These are phyloP conservation scores for Scolopax rusticola DNA, from an alignment of 2,797 vertebrate species.

Conservation along the genomic window DNA sequence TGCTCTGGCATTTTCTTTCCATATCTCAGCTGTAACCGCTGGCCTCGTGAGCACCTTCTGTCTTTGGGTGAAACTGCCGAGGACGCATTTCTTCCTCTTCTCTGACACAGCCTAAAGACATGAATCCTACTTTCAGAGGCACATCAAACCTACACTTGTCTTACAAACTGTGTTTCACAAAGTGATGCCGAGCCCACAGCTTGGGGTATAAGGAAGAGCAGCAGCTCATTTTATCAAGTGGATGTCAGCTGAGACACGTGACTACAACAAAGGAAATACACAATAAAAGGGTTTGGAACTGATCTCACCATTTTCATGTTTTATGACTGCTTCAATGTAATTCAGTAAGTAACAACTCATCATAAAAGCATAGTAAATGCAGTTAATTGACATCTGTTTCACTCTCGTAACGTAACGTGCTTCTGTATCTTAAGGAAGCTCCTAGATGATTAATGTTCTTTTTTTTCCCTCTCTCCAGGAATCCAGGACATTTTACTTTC, in stretches of 20 bases:
- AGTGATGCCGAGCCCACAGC: neutral
- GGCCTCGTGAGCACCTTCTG: fast-evolving
- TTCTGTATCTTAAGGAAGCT: neutral
- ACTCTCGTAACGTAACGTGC: neutral
- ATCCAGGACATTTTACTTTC: neutral
- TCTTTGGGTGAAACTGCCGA: neutral
- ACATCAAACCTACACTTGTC: neutral
- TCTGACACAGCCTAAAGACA: neutral
- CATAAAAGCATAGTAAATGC: neutral
- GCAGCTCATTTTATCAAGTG: neutral
- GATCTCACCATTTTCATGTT: neutral
- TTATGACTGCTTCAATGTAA: neutral
- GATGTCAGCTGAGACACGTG: neutral
- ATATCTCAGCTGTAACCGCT: neutral
- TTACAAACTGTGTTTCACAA: neutral
- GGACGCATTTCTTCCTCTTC: neutral
- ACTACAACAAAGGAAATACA: neutral
- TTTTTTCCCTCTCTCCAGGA: neutral
- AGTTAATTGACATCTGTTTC: neutral
- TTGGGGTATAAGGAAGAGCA: neutral
- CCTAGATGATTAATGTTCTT: neutral
- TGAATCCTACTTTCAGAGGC: neutral
- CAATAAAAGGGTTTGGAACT: neutral
- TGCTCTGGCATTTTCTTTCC: neutral
- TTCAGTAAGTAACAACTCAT: neutral